Evolutionary conservation across 2,113 vertebrate genomes (phyloP), one percentile per base, ranked within the genome.

Genomic region (Tinamus guttatus): DNA sequence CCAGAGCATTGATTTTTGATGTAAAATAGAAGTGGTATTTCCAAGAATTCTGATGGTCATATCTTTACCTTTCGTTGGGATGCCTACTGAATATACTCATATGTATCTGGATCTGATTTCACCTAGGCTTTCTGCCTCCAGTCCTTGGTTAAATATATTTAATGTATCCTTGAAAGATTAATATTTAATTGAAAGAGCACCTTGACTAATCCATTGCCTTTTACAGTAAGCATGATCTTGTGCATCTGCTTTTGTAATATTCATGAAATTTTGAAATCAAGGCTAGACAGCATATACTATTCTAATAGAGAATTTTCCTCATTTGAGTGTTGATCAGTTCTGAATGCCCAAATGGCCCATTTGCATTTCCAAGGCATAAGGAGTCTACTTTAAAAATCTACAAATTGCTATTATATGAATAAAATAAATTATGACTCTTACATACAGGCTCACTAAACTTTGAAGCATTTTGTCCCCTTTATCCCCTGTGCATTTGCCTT

Each of bases 231-330:
- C 32, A 58, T 60, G 38, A 85, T 43, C 75, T 74, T 88, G 49
- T 73, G 34, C 52, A 62, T 82, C 56, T 43, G 28, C 80, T 94
- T 97, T 85, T 96, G 62, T 87, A 88, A 89, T 84, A 83, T 63
- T 83, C 14, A 84, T 65, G 60, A 96, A 73, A 95, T 93, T 83
- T 78, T 74, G 74, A 96, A 95, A 85, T 65, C 41, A 78, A 89
- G 64, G 56, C 52, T 76, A 73, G 28, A 14, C 41, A 87, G 67
- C 25, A 4, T 71, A 67, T 17, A 10, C 36, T 81, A 45, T 60
- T 69, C 49, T 89, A 96, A 82, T n/a, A 94, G 38, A 81, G 4
- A 13, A 45, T 58, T 90, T 92, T 95, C 81, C 75, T 74, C 47
- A 34, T 94, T 59, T 87, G 79, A 87, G 49, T 71, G 32, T 87